Base-by-base conservation (phyloP, 2,113 vertebrate species). In the Oreotragus oreotragus region DNA sequence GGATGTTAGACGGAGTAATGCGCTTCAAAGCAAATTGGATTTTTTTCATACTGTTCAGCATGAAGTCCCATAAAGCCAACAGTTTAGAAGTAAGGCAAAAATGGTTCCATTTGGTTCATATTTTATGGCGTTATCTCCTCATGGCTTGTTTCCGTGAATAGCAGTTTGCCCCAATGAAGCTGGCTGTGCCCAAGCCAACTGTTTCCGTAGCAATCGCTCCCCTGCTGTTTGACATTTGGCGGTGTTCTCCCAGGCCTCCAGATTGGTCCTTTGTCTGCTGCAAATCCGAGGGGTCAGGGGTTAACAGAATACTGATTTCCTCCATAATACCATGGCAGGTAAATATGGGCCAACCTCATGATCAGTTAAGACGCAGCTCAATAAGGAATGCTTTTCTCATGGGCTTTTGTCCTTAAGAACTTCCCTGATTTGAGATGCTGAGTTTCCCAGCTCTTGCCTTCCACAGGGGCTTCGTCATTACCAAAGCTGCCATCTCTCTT, bases 1-100 rank as follows among this genome's bases (percentile, higher is more conserved):
- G 98, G 98, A 99, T 99, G 98, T 98, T 99, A 99, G 98, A 98
- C 98, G 98, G 98, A 98, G 98, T 99, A 99, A 99, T 98, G 98
- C 2, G 97, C 98, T 99, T 99, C 98, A 98, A 99, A 99, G 98
- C 98, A 99, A 99, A 98, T 99, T 98, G 98, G 98, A 97, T 98
- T 99, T 99, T 99, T 98, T 99, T 99, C 98, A 97, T 98, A 98
- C 96, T 2, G 79, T 99, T 98, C 99, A 99, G 99, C 98, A 97
- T 99, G 99, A 99, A 99, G 99, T 99, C 99, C 98, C 98, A 99
- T 98, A 99, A 99, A 99, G 98, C 98, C 96, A 98, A 99, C 98
- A 98, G 98, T 99, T 99, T 98, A 98, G 98, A 98, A 98, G 95
- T 98, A 96, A 99, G 98, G 98, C 70, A 43, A 83, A 98, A 96